phyloP scores from a whole-genome alignment of 1,140 invertebrate genomes.

The Scaptodrosophila lebanonensis region DNA sequence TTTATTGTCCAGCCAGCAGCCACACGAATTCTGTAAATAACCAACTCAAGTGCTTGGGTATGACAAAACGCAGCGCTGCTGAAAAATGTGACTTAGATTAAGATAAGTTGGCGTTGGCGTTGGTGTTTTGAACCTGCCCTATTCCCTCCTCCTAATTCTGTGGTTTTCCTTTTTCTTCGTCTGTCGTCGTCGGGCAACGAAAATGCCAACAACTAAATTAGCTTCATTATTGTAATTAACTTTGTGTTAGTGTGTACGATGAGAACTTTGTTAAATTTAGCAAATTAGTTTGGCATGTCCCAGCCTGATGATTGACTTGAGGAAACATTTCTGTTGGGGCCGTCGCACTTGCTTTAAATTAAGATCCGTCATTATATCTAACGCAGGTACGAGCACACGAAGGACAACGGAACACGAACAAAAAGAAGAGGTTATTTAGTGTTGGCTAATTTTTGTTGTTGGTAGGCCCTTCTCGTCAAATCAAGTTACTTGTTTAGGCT shows the following conservation, averaged over 20 bases:
- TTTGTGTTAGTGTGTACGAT: constrained; percentile 23
- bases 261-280: constrained; percentile 46
- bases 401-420: no score
- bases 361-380: no score
- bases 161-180: constrained; percentile 56
- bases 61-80: constrained; percentile 51
- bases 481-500: no score
- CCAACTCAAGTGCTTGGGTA: constrained; percentile 7
- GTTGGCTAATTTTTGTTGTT: no score
- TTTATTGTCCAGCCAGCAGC: constrained; percentile 46
- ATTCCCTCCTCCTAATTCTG: constrained; percentile 29
- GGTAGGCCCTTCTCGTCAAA: no score
- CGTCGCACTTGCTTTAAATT: no score
- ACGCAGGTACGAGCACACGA: no score
- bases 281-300: constrained; percentile 42
- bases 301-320: constrained; percentile 19
- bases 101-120: constrained; percentile 53
- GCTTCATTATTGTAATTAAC: constrained; percentile 68
- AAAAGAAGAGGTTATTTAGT: no score
- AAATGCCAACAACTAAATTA: constrained; percentile 39
- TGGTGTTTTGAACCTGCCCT: constrained; percentile 6
- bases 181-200: constrained; percentile 21
- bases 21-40: constrained; percentile 13
- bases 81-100: constrained; percentile 57
- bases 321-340: no score